Evolutionary conservation across 2,888 invertebrate species (phyloP), one percentile per base, ranked within the genome.

Genomic region (Andrena minutula): DNA sequence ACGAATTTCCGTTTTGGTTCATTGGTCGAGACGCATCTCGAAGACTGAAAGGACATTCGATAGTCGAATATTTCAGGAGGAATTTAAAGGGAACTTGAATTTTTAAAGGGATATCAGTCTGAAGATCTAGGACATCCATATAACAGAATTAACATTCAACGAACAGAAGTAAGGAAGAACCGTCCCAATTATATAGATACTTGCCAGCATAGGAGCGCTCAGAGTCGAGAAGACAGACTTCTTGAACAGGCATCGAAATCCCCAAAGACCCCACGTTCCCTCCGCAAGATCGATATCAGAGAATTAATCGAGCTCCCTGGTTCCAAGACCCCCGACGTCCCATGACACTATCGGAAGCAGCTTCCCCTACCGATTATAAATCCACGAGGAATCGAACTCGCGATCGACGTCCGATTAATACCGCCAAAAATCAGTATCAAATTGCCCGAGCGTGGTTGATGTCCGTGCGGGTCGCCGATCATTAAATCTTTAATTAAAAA

Each of bases 401-500:
- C 70, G 65, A 73, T 75, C 63, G 49, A 32, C n/a, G 23, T 30
- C 20, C 51, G 63, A 72, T 78, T 66, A 26, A n/a, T 73, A 72
- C 53, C 71, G 30, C 32, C 78, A 35, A 71, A 58, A 78, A 78
- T 78, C 77, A 51, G 35, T 75, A 78, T 82, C 72, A 20, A 70
- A 56, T 61, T 28, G 73, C 41, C 26, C 32, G 69, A 35, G 30
- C 65, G 70, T 16, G 16, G 58, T 47, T 70, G 53, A 76, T 61
- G 74, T 77, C 53, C 77, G 26, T 61, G 30, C 66, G 35, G 30
- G 23, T 64, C 74, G 51, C 10, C 49, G 23, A 51, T 75, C 83
- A 60, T 83, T 83, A 78, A 82, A 82, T 72, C 82, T 75, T 78
- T 75, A 82, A 83, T 83, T 83, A 83, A 82, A 82, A 75, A 78